These are phyloP conservation scores for Biston betularia DNA, from an alignment of 2,888 invertebrate species.

Conservation along the genomic window DNA sequence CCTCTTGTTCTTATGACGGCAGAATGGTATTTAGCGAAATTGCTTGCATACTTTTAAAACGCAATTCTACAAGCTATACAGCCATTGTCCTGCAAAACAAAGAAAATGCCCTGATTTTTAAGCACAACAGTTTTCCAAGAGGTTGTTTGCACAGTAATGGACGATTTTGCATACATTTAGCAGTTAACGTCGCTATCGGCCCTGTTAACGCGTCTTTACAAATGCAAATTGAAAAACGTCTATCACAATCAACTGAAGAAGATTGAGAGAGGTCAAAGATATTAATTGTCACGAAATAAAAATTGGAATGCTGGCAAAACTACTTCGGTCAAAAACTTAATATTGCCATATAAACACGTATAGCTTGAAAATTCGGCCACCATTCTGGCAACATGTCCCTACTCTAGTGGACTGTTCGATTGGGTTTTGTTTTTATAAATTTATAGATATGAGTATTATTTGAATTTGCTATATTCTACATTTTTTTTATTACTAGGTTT, in stretches of 20 bases:
- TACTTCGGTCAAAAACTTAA: too few relatives aligned
- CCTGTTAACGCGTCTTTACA: slow-evolving; percentile 6
- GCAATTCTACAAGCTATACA: slow-evolving; percentile 2
- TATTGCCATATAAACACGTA: too few relatives aligned
- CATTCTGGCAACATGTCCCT: too few relatives aligned
- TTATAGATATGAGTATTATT: too few relatives aligned
- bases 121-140: slow-evolving; percentile 11
- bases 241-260: not conserved
- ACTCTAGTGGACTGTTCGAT: too few relatives aligned
- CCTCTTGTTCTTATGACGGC: too few relatives aligned
- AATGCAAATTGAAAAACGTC: slow-evolving; percentile 36
- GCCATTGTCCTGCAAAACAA: slow-evolving; percentile 14
- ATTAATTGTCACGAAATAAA: not conserved
- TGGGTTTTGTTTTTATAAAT: too few relatives aligned
- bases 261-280: not conserved
- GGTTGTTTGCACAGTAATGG: slow-evolving; percentile 18
- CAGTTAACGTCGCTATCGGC: slow-evolving; percentile 3
- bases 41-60: not conserved
- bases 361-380: too few relatives aligned
- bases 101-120: slow-evolving; percentile 18
- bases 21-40: not conserved
- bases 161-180: slow-evolving; percentile 19
- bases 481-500: too few relatives aligned
- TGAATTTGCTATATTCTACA: too few relatives aligned
- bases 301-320: too few relatives aligned